Evolutionary conservation across 2,888 invertebrate genomes (phyloP), one percentile per base, ranked within the genome.

Genomic region (Eudemis profundana): DNA sequence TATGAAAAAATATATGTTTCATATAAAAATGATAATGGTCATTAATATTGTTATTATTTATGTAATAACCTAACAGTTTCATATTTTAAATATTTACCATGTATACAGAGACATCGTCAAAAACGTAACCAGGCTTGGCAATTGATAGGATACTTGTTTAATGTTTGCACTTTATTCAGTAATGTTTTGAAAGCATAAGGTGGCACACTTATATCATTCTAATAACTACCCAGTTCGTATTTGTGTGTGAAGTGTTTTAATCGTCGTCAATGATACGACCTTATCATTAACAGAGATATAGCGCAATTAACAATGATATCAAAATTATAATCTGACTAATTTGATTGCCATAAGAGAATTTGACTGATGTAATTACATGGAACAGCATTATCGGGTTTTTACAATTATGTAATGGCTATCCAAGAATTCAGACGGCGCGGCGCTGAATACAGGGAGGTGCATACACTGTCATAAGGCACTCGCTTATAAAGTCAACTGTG

Each of bases 291-390:
- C n/a, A n/a, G n/a, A 38, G 54, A 63, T 56, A 63, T 21, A 54
- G 49, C 33, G 47, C 49, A 49, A 56, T 54, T 29, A 21, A 8
- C 29, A 40, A 38, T 21, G 62, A 56, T 62, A 62, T 49, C 29
- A 38, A 33, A 33, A 8, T 8, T 7, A 33, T 33, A 10, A 21
- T 17, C 15, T 40, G 15, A 49, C 23, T 40, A 40, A 49, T 85
- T 81, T 82, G 42, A 56, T n/a, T 29, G 19, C 4, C n/a, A 29
- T 8, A 19, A 7, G 50, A 29, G 15, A 2, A 4, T 14, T 33
- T 8, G 5, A 10, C 5, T 5, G 10, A 33, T 10, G 2, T 33
- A 33, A 5, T 5, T 33, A 8, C n/a, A n/a, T n/a, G n/a, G n/a
- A n/a, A n/a, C n/a, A n/a, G n/a, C n/a, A n/a, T n/a, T n/a, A n/a